Evolutionary conservation across 2,888 invertebrate genomes (phyloP), one percentile per base, ranked within the genome.

Genomic region (Tenodera sinensis): DNA sequence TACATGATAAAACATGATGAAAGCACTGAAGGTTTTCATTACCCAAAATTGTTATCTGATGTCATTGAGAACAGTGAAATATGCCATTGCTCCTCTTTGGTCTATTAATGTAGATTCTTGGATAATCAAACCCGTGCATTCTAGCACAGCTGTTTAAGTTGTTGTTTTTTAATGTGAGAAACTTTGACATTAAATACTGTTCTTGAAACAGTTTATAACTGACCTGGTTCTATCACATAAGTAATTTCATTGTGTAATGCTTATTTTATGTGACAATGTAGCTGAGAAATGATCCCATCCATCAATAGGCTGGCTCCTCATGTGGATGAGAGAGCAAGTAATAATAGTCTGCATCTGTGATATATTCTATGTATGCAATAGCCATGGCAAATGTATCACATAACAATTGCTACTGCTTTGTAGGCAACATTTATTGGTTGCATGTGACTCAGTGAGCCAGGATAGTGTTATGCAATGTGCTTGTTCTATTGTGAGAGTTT

Each of bases 401-500:
- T 87, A 87, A 83, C 87, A 82, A 34, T 87, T 87, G 87, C 87
- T 87, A 34, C 87, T 87, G 87, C 87, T 87, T 87, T 42, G 34
- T 87, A 87, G 82, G 28, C 82, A 30, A 82, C 82, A 82, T 87
- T 71, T 71, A 71, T 71, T 71, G 54, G 54, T 71, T 71, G 25
- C 54, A 71, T 71, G 54, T 71, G 54, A 71, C 54, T 71, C 54
- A 71, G 25, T 71, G 54, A 71, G 54, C 54, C 54, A 71, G 54
- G 54, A 71, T 34, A 82, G 83, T 87, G 87, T 87, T 87, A 87
- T 87, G 87, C 83, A 87, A 87, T 86, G 27, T 87, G 87, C 87
- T 87, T 87, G 87, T 87, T 87, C 87, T 42, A 83, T 87, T 87
- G 87, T 87, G 87, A 87, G 87, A 87, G 81, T 86, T 87, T 87